Evolutionary conservation across 2,113 vertebrate genomes (phyloP), one percentile per base, ranked within the genome.

Genomic region (Loxodonta africana): DNA sequence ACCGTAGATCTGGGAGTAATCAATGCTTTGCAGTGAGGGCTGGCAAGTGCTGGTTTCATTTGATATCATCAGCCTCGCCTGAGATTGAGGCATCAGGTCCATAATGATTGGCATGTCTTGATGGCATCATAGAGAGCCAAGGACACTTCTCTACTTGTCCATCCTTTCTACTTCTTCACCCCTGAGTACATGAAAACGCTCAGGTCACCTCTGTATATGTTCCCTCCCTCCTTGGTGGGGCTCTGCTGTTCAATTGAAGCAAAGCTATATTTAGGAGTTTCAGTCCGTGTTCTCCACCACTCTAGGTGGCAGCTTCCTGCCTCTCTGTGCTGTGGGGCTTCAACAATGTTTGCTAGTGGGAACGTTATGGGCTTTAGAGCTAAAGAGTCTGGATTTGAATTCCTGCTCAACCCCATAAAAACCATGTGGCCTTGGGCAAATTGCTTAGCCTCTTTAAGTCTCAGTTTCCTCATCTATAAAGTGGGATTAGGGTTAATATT

Each of bases 111-210:
- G 14, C 14, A 0, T 20, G 63, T 1, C 41, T 17, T 8, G 1
- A 10, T 4, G 30, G 18, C 41, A 12, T 46, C 65, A 33, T 28
- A 5, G 10, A 63, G n/a, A 14, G 4, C 8, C 6, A 0, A 1
- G 26, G 30, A 3, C 25, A 46, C 53, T 88, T 69, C 67, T 62
- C 26, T 46, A 0, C 20, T 12, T 9, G 21, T 12, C 63, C 71
- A 33, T 37, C 46, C 60, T 33, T 60, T 63, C 65, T 62, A 74
- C 4, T 0, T 63, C 91, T 71, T 67, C 67, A 67, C 21, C 25
- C 48, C 51, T 37, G 48, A 88, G 65, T 33, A 18, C 21, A 0
- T 60, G 37, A 82, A 51, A 25, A 37, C n/a, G 44, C 18, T 0
- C 15, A 33, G n/a, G 17, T 33, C 12, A 18, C 63, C 20, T 73